Conservation (phyloP, 2,888 invertebrate species). For the Cybosia mesomella region DNA sequence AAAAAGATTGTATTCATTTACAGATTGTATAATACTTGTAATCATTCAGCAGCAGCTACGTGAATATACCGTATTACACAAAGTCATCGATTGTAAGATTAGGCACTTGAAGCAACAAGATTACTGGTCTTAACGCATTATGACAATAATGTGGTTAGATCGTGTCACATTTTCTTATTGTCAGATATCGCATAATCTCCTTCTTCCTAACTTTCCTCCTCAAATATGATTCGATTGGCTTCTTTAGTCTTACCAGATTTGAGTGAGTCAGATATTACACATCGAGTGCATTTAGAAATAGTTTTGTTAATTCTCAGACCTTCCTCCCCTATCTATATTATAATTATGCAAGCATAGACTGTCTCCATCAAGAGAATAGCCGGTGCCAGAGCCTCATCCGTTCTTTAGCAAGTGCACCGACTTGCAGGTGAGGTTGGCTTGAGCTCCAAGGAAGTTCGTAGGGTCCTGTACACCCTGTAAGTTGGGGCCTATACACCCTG, state of each 20-base stretch:
- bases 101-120: constrained; percentile 1
- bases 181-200: not conserved
- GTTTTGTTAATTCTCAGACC: not conserved
- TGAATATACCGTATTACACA: no score
- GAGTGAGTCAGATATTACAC: not conserved
- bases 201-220: not conserved
- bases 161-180: not conserved
- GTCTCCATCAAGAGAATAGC: no score
- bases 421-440: no score
- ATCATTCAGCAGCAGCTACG: no score
- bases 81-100: not conserved
- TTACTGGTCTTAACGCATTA: not conserved
- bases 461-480: no score
- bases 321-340: not conserved
- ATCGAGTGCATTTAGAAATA: no score
- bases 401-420: no score
- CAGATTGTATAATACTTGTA: no score
- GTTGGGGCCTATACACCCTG: no score
- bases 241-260: not conserved
- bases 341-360: not conserved
- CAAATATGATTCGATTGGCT: not conserved
- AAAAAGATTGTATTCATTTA: no score
- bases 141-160: not conserved
- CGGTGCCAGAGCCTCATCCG: no score
- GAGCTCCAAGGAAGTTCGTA: no score